A percentile compares a stretch with the other conserved stretches of the same genome.
Evolutionary conservation across 2,113 vertebrate genomes (phyloP).

Genomic region (human (Homo sapiens)): DNA sequence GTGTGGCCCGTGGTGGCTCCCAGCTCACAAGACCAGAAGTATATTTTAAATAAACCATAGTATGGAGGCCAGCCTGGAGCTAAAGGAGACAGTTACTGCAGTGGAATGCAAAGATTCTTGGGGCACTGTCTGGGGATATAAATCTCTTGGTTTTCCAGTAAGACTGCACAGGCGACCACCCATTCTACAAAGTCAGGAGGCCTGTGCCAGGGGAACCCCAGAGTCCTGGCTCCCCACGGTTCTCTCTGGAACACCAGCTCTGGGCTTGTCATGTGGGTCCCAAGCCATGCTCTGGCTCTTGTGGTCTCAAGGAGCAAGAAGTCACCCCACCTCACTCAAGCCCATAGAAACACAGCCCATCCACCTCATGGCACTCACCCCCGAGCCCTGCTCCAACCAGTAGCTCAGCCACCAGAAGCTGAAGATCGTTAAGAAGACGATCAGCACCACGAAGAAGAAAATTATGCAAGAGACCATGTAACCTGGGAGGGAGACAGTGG

Average conservation of each 20-base stretch:
- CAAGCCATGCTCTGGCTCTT: not conserved
- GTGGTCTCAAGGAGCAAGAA: not conserved
- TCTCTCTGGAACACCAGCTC: not conserved
- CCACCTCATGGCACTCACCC: conserved; percentile 78
- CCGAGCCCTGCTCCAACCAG: conserved; percentile 86
- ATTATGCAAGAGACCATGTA: conserved; percentile 75
- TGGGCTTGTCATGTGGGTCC: not conserved
- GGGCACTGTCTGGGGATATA: not conserved
- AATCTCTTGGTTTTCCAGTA: not conserved
- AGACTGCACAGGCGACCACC: not conserved
- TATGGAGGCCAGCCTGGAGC: not conserved
- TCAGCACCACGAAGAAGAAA: conserved; percentile 75
- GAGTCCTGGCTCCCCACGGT: not conserved
- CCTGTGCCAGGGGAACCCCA: not conserved
- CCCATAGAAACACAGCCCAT: not conserved
- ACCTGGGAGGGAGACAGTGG: conserved; percentile 75
- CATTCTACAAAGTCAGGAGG: not conserved
- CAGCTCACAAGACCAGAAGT: no score
- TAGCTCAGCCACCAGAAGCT: conserved; percentile 88
- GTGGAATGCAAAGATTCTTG: not conserved
- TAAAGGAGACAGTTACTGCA: not conserved
- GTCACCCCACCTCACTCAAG: not conserved
- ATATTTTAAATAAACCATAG: not conserved
- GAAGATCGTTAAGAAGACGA: conserved; percentile 79
- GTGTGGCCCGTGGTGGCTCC: not conserved